phyloP scores from a whole-genome alignment of 1,140 invertebrate genomes.

The Zaprionus vittiger region DNA sequence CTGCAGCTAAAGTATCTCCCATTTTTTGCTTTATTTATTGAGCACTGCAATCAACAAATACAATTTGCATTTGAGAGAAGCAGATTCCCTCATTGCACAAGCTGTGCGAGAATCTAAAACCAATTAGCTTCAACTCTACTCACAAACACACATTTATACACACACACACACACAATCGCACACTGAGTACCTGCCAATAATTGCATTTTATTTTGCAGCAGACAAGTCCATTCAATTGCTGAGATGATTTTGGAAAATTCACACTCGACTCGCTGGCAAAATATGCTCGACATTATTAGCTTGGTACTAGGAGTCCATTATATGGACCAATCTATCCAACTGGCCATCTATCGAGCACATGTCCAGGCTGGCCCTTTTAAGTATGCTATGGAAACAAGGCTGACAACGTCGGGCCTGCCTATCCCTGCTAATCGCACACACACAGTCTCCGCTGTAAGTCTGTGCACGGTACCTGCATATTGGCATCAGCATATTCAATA shows the following conservation, averaged over 20 bases:
- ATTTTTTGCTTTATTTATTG: not conserved
- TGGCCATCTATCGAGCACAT: not conserved
- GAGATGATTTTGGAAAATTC: constrained; percentile 2
- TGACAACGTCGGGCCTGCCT: not conserved
- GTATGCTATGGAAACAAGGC: constrained; percentile 8
- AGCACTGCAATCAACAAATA: constrained; percentile 10
- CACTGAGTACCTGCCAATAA: not conserved
- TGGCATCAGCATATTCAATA: constrained; percentile 73
- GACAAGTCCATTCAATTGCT: not conserved
- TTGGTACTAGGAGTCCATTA: not conserved
- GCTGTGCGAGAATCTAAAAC: constrained; percentile 11
- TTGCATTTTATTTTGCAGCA: constrained; percentile 12
- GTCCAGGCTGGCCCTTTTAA: constrained; percentile 1
- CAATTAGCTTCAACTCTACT: not conserved
- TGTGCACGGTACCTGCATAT: constrained; percentile 33
- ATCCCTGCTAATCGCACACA: constrained; percentile 2
- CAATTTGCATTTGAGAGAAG: constrained; percentile 20
- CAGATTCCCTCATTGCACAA: not conserved
- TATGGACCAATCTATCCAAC: not conserved
- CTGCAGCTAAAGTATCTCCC: not conserved
- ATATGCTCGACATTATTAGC: constrained; percentile 6
- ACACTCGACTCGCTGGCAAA: constrained; percentile 7
- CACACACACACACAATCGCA: not conserved
- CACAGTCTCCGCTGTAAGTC: constrained; percentile 6
- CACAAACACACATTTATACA: not conserved